Percentiles rank a stretch among this genome's conserved stretches.
Evolutionary conservation across 2,113 vertebrate genomes (phyloP).

Genomic region (Sinosuthora webbiana): DNA sequence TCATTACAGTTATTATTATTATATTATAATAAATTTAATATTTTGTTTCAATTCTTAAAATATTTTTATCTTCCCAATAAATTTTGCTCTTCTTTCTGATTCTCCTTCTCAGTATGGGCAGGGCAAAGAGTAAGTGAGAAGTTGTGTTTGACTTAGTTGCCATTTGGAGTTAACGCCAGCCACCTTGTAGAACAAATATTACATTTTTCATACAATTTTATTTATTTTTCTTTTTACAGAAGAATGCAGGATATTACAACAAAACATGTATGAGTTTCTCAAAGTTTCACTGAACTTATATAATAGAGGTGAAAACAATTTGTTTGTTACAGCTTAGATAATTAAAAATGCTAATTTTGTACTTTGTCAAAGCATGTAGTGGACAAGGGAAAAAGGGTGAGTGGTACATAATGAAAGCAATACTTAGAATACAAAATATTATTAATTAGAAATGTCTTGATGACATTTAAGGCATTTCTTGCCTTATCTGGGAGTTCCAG

Average conservation of each 20-base stretch:
- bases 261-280: not conserved
- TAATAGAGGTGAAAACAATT: not conserved
- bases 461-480: not conserved
- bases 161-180: not conserved
- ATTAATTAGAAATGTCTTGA: not conserved
- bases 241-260: not conserved
- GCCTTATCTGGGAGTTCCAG: not conserved
- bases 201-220: not conserved
- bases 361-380: not conserved
- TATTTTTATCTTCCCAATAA: not conserved
- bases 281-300: not conserved
- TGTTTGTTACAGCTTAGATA: not conserved
- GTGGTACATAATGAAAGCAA: not conserved
- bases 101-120: no score
- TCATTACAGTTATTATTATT: not conserved
- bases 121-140: not conserved
- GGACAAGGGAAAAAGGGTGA: not conserved
- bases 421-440: not conserved
- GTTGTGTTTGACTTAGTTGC: not conserved
- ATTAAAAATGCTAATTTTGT: not conserved
- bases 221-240: not conserved
- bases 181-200: not conserved
- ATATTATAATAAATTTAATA: no score
- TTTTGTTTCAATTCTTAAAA: not conserved
- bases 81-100: not conserved